Base-by-base conservation (phyloP, 2,888 invertebrate genomes). In the Eretmocerus hayati region DNA sequence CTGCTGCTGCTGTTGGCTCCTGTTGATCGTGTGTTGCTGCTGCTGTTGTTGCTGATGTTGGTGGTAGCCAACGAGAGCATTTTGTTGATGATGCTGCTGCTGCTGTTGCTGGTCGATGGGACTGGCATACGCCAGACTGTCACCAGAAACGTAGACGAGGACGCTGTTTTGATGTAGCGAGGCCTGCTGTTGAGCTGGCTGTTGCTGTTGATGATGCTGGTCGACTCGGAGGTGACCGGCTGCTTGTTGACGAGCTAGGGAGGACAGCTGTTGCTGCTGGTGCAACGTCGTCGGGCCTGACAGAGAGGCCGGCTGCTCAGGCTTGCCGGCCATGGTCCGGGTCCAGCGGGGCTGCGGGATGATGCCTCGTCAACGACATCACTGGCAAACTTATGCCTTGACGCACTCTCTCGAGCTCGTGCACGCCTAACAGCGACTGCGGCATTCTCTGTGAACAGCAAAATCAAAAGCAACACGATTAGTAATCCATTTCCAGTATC, bases 261-360 rank as follows among this genome's bases (percentile, higher is more conserved):
- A 46, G 45, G 5, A 45, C 35, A 51, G 54, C 18, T 53, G 53
- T 20, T 53, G 48, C 36, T 37, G 54, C 50, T 62, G 50, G 43
- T 51, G 53, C 40, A 48, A 42, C 40, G 50, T 50, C 4, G 38
- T 46, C n/a, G 66, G 68, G 64, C 68, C 74, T 73, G 67, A 73
- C 72, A 66, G 69, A 62, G 65, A 67, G 65, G 62, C 65, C 66
- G 63, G 76, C 75, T 82, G 80, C 77, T 83, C 84, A 83, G 84
- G 81, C 83, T 84, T 83, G 78, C 81, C 81, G 76, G 83, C 81
- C 83, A 84, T 84, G 77, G 78, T 81, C 72, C 69, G 69, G 70
- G 66, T 72, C 69, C 68, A 69, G 69, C 66, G 64, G 68, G 56
- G 64, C 64, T 62, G 62, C 62, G 61, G 60, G 61, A 58, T 44